phyloP scores from a whole-genome alignment of 2,113 vertebrate genomes.

The Ptilorrhoa leucosticta region DNA sequence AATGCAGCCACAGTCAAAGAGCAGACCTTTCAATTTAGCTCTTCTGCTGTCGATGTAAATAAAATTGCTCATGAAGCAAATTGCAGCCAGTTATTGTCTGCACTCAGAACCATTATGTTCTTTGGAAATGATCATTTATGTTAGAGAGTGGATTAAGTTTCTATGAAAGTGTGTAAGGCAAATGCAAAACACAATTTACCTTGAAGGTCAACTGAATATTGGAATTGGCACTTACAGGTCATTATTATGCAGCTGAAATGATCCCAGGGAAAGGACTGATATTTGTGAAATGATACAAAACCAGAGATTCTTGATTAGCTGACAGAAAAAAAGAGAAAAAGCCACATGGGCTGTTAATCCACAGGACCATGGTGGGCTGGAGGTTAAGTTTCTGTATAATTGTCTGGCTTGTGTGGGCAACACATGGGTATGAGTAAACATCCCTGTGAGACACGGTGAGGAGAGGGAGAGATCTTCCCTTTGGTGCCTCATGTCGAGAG shows the following conservation, averaged over 20 bases:
- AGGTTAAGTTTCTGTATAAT: background rate
- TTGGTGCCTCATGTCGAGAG: background rate
- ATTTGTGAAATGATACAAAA: background rate
- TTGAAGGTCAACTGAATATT: constrained; percentile 63
- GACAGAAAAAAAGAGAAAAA: background rate
- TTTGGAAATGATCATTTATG: constrained; percentile 58
- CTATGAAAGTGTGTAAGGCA: constrained; percentile 40
- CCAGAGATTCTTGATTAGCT: background rate
- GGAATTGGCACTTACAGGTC: background rate
- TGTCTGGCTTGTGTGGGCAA: background rate
- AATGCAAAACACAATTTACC: constrained; percentile 52
- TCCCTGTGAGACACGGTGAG: background rate
- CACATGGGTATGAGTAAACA: background rate
- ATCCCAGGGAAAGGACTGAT: background rate
- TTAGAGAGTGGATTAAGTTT: constrained; percentile 37
- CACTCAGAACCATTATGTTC: constrained; percentile 50
- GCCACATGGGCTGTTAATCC: background rate
- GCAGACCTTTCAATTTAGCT: constrained; percentile 64
- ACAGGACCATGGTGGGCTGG: background rate
- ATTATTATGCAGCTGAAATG: constrained; percentile 8
- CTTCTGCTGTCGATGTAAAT: constrained; percentile 57
- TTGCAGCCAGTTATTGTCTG: constrained; percentile 56
- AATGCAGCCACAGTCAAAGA: constrained; percentile 42
- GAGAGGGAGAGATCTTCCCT: background rate
- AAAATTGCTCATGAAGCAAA: constrained; percentile 70